A percentile compares a stretch with the other conserved stretches of the same genome.
Evolutionary conservation across 2,888 invertebrate genomes (phyloP).

Genomic region (Drosophila dives): DNA sequence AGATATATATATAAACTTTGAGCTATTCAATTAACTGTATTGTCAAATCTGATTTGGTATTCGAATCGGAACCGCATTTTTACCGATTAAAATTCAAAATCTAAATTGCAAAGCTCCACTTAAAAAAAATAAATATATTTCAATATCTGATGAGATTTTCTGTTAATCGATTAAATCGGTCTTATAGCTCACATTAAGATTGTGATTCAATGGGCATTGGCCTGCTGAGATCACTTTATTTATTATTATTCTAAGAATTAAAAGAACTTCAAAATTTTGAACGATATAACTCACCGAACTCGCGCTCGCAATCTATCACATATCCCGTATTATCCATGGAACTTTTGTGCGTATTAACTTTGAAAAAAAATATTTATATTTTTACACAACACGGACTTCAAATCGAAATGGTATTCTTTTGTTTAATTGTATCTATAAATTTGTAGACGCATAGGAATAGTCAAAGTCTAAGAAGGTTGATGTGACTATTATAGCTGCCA

Average conservation of each 20-base stretch:
- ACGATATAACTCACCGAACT: slow-evolving; percentile 42
- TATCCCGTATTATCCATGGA: slow-evolving; percentile 79
- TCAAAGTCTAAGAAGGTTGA: background rate
- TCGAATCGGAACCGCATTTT: background rate
- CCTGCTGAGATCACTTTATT: background rate
- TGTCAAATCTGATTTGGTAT: background rate
- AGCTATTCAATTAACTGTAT: background rate
- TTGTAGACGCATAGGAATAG: background rate
- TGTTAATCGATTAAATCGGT: slow-evolving; percentile 8
- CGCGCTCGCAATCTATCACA: slow-evolving; percentile 66
- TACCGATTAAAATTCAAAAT: background rate
- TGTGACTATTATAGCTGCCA: slow-evolving; percentile 27
- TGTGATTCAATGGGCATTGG: background rate
- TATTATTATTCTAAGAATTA: slow-evolving; percentile 2
- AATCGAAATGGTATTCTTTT: background rate
- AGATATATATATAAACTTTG: background rate
- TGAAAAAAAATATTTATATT: background rate
- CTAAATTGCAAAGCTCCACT: background rate
- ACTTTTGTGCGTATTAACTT: background rate
- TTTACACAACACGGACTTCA: background rate
- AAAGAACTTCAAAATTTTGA: background rate
- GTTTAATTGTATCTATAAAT: background rate
- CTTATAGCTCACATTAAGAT: slow-evolving; percentile 5
- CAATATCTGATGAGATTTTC: background rate
- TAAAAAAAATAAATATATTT: background rate